These are phyloP conservation scores for Drosophila simulans DNA, from an alignment of 1,140 invertebrate species.

Conservation along the genomic window DNA sequence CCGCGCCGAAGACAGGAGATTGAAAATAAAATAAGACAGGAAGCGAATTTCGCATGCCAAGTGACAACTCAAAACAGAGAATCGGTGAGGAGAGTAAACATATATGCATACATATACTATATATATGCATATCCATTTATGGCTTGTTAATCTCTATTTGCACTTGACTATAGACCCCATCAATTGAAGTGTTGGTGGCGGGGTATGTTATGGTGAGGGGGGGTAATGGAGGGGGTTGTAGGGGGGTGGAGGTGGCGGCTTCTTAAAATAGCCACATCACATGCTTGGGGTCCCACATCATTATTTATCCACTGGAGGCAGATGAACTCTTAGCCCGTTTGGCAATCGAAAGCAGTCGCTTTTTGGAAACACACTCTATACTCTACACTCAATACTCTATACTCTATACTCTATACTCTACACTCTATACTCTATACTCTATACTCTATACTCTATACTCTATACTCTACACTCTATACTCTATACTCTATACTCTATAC, in stretches of 20 bases:
- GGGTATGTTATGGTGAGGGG: too few species aligned
- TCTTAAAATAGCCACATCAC: slow-evolving; percentile 39
- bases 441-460: too few species aligned
- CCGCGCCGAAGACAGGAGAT: background rate
- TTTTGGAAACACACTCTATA: too few species aligned
- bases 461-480: too few species aligned
- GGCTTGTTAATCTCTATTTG: slow-evolving; percentile 45
- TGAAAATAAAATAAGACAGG: slow-evolving; percentile 23
- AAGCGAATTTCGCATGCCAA: slow-evolving; percentile 35
- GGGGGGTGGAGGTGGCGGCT: background rate
- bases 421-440: too few species aligned
- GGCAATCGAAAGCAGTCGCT: background rate
- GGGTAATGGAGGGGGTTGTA: too few species aligned
- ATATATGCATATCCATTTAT: slow-evolving; percentile 16
- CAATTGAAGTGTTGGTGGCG: slow-evolving; percentile 17
- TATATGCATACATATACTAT: background rate
- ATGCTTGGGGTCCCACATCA: slow-evolving; percentile 21
- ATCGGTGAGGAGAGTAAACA: slow-evolving; percentile 22
- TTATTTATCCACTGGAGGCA: slow-evolving; percentile 19
- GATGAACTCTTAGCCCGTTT: slow-evolving; percentile 23
- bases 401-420: too few species aligned
- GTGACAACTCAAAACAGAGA: slow-evolving; percentile 39
- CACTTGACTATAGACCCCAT: slow-evolving; percentile 33
- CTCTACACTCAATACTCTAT: too few species aligned
- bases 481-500: too few species aligned